phyloP scores from a whole-genome alignment of 2,113 vertebrate genomes.

The Myodes glareolus region DNA sequence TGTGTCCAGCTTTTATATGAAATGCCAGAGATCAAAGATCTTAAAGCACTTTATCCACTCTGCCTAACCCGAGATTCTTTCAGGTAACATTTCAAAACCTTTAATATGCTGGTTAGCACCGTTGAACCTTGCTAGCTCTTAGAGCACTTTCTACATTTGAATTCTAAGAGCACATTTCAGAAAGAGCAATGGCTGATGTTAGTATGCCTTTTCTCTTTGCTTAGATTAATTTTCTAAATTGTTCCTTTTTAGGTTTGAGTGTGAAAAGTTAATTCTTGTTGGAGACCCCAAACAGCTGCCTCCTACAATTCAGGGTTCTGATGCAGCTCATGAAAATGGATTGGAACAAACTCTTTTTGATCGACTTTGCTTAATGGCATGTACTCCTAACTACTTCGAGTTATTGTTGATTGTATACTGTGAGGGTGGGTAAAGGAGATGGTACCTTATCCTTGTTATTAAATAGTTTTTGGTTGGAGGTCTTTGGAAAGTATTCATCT shows the following conservation, averaged over 20 bases:
- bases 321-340: constrained; percentile 84
- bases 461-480: neutral
- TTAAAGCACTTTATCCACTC: neutral
- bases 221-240: constrained; percentile 24
- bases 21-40: neutral
- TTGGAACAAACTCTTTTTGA: constrained; percentile 91
- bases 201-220: neutral
- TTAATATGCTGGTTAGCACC: neutral
- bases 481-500: neutral
- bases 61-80: neutral
- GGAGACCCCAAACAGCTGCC: constrained; percentile 90
- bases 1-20: too few species aligned
- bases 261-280: constrained; percentile 90
- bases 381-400: neutral
- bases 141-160: neutral
- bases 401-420: neutral
- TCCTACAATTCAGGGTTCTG: constrained; percentile 90
- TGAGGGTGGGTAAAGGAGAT: neutral
- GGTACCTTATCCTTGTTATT: neutral
- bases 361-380: constrained; percentile 88
- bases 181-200: neutral
- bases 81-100: neutral
- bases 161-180: neutral
- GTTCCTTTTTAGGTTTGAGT: constrained; percentile 85
- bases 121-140: neutral